phyloP scores from a whole-genome alignment of 2,113 vertebrate species.

The Lutjanus erythropterus region DNA sequence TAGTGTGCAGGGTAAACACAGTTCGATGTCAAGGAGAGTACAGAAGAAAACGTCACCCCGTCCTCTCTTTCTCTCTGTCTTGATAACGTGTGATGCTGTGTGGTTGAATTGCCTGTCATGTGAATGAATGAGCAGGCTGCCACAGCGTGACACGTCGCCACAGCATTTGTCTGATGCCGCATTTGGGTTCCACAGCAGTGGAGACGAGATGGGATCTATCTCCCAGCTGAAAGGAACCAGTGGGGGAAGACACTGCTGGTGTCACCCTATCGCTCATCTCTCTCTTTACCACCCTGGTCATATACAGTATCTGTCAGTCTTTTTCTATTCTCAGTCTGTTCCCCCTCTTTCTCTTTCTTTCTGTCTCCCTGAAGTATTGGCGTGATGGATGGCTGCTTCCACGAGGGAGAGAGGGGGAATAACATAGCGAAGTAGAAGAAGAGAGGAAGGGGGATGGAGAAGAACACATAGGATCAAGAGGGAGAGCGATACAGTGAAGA shows the following conservation, averaged over 20 bases:
- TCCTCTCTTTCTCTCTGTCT: conserved; percentile 22
- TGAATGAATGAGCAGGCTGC: conserved; percentile 59
- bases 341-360: neutral
- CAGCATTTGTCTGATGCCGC: conserved; percentile 51
- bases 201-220: conserved; percentile 50
- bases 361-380: conserved; percentile 33
- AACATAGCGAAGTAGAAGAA: neutral
- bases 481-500: conserved; percentile 40
- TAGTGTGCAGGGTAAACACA: neutral
- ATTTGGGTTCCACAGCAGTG: conserved; percentile 37
- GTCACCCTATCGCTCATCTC: conserved; percentile 47
- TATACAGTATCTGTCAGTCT: conserved; percentile 25
- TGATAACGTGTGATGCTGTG: conserved; percentile 53
- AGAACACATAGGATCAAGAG: conserved; percentile 36
- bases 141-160: conserved; percentile 21
- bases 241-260: neutral
- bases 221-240: conserved; percentile 21
- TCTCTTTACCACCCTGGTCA: conserved; percentile 24
- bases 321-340: conserved; percentile 28
- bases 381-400: conserved; percentile 58
- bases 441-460: neutral
- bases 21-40: conserved; percentile 12
- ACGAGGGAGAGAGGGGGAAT: conserved; percentile 14
- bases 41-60: conserved; percentile 1
- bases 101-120: conserved; percentile 59